These are phyloP conservation scores for Trimorus sp. DNA, from an alignment of 2,888 invertebrate species.

Conservation along the genomic window DNA sequence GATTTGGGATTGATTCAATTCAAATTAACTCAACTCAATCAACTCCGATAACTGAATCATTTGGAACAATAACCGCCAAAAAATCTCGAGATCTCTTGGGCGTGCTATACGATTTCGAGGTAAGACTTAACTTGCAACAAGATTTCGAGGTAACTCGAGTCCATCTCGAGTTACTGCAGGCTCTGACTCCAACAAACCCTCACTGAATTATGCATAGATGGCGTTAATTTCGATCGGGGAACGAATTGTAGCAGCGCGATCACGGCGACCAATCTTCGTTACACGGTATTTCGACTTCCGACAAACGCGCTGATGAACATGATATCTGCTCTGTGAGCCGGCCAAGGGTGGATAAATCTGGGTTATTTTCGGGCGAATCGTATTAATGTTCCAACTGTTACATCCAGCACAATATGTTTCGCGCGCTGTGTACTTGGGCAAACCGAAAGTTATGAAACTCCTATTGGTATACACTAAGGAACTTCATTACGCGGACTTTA, in stretches of 20 bases:
- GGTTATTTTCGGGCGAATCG: constrained; percentile 47
- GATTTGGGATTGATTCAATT: too few relatives aligned
- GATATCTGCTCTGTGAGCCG: constrained; percentile 26
- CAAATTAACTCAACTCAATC: too few relatives aligned
- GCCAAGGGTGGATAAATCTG: constrained; percentile 48
- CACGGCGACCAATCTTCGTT: constrained; percentile 15
- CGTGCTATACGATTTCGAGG: too few relatives aligned
- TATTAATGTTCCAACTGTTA: constrained; percentile 54
- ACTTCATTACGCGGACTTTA: constrained; percentile 54
- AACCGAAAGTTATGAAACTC: constrained; percentile 60
- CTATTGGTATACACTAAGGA: constrained; percentile 54
- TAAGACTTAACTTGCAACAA: too few relatives aligned
- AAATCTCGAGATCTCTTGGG: too few relatives aligned
- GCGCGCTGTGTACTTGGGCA: constrained; percentile 14
- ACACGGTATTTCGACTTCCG: constrained; percentile 7
- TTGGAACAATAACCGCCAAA: too few relatives aligned
- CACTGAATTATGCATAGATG: neutral
- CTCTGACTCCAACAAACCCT: too few relatives aligned
- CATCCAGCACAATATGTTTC: constrained; percentile 51
- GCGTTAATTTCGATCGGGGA: constrained; percentile 4
- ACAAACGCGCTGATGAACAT: constrained; percentile 39
- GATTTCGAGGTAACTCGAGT: too few relatives aligned
- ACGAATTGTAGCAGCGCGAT: constrained; percentile 13
- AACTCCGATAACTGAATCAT: too few relatives aligned
- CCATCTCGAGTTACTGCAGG: too few relatives aligned